These are phyloP conservation scores for Amblyopsis rosae DNA, from an alignment of 2,113 vertebrate genomes.

Conservation along the genomic window DNA sequence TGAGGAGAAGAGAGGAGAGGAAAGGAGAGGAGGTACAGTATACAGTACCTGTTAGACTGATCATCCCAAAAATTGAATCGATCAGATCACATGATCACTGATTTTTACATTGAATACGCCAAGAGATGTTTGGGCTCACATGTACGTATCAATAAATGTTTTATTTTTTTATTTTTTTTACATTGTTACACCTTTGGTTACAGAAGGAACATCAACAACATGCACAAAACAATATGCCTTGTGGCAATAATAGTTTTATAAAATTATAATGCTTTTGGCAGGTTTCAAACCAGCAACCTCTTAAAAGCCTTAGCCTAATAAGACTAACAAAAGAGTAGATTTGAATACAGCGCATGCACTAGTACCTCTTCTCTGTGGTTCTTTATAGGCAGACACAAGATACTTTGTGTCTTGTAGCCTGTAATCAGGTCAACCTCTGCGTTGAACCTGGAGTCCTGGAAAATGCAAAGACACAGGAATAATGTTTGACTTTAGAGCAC, in stretches of 20 bases:
- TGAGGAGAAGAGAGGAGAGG: constrained; percentile 62
- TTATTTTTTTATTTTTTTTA: not conserved
- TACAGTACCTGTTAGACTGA: not conserved
- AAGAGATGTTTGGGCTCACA: not conserved
- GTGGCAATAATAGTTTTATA: no score
- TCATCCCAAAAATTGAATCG: not conserved
- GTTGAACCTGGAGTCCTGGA: constrained; percentile 93
- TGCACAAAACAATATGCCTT: no score
- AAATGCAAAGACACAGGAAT: constrained; percentile 24
- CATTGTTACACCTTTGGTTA: no score
- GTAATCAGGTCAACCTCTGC: constrained; percentile 98
- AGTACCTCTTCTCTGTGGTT: constrained; percentile 94
- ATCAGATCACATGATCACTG: no score
- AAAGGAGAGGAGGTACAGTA: not conserved
- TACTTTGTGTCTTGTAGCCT: constrained; percentile 96
- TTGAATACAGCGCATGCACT: not conserved
- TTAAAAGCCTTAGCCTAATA: no score
- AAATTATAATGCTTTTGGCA: no score
- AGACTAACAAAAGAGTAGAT: no score
- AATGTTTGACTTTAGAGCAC: not conserved
- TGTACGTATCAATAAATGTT: not conserved
- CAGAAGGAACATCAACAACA: no score
- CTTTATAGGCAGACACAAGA: constrained; percentile 98
- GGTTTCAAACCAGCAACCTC: no score
- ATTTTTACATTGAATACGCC: no score